Evolutionary conservation across 2,888 invertebrate species (phyloP).

Genomic region (Teinopalpus imperialis): DNA sequence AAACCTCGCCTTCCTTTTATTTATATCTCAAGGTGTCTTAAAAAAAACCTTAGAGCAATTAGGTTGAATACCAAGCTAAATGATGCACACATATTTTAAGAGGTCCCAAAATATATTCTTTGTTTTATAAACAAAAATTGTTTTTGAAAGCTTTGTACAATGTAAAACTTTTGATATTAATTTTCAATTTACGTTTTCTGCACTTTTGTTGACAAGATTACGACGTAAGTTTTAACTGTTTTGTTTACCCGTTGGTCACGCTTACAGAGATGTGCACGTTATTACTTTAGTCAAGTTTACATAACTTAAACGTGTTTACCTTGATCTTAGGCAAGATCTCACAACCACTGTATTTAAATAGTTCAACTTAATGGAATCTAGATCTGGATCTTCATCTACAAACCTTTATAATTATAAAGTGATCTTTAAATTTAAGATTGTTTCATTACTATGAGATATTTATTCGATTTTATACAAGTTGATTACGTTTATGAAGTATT

Average conservation of each 20-base stretch:
- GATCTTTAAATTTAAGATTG: slow-evolving; percentile 10
- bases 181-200: neutral
- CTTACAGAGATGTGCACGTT: slow-evolving; percentile 4
- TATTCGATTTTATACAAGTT: no score
- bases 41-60: no score
- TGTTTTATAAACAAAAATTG: no score
- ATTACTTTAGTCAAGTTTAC: slow-evolving; percentile 20
- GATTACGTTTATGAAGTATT: slow-evolving; percentile 5
- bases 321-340: slow-evolving; percentile 23
- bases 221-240: slow-evolving; percentile 14
- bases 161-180: slow-evolving; percentile 4
- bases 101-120: no score
- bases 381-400: neutral
- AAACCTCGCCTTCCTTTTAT: slow-evolving; percentile 1
- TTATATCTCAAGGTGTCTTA: no score
- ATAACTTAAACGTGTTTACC: slow-evolving; percentile 22
- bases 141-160: no score
- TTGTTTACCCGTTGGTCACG: slow-evolving; percentile 13
- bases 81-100: no score
- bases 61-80: no score
- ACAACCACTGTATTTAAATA: slow-evolving; percentile 9
- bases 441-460: neutral
- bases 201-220: slow-evolving; percentile 1
- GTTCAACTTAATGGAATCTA: slow-evolving; percentile 6
- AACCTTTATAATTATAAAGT: slow-evolving; percentile 1